Evolutionary conservation across 2,113 vertebrate species (phyloP).

Genomic region (Strigops habroptila): DNA sequence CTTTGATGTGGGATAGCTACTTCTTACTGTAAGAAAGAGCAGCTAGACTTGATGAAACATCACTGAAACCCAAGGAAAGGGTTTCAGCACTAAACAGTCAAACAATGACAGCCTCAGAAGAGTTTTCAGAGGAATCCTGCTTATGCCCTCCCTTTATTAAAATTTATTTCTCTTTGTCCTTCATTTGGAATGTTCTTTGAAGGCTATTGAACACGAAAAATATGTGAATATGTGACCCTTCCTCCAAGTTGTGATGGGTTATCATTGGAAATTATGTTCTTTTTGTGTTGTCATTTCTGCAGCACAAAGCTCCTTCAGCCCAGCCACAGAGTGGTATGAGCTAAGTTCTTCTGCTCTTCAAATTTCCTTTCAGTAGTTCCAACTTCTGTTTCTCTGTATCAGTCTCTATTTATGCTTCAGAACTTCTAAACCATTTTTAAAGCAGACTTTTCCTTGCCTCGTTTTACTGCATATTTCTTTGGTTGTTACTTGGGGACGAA

Average conservation of each 20-base stretch:
- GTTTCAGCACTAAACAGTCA: not conserved
- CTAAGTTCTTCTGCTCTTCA: slow-evolving; percentile 5
- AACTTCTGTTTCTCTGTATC: not conserved
- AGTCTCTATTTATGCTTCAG: not conserved
- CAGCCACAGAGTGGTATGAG: not conserved
- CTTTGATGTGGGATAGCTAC: not conserved
- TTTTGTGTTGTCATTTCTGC: not conserved
- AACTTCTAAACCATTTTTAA: not conserved
- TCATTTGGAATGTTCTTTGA: slow-evolving; percentile 9
- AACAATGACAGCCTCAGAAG: not conserved
- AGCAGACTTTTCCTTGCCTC: not conserved
- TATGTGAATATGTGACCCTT: not conserved
- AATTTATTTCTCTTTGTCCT: not conserved
- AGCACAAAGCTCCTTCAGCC: not conserved
- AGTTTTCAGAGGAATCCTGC: slow-evolving; percentile 17
- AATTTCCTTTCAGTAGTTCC: slow-evolving; percentile 3
- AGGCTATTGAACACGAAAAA: not conserved
- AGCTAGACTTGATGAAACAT: not conserved
- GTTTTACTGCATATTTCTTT: not conserved
- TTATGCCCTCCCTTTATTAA: not conserved
- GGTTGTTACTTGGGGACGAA: not conserved
- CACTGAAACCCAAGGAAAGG: not conserved
- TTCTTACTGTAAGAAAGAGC: not conserved
- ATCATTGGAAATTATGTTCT: not conserved
- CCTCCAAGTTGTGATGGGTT: not conserved